Evolutionary conservation across 1,140 invertebrate genomes (phyloP).

Genomic region (Phenacoccus solenopsis): DNA sequence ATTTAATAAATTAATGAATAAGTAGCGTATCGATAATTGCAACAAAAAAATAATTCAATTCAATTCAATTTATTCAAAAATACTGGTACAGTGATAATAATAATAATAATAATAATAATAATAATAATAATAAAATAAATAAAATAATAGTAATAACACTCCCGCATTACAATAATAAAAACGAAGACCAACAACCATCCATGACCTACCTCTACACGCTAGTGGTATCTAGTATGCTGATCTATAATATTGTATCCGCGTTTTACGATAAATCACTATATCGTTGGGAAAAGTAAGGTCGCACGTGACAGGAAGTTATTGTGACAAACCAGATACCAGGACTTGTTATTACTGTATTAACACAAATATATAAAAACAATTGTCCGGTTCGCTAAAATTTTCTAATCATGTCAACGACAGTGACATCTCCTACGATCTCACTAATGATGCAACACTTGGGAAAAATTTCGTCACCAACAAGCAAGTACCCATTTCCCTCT

Average conservation of each 20-base stretch:
- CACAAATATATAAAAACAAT: not conserved
- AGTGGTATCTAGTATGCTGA: not conserved
- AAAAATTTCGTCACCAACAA: not conserved
- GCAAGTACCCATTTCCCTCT: not conserved
- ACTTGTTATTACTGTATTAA: not conserved
- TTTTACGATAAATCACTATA: constrained; percentile 3
- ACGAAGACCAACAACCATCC: too few species aligned
- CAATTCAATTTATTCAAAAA: too few species aligned
- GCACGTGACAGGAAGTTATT: constrained; percentile 1
- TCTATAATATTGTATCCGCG: not conserved
- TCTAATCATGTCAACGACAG: not conserved
- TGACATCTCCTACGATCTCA: not conserved
- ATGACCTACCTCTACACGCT: not conserved
- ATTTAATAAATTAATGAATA: too few species aligned
- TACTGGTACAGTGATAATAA: too few species aligned
- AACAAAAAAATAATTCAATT: too few species aligned
- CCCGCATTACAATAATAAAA: too few species aligned
- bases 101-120: too few species aligned
- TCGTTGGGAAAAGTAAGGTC: not conserved
- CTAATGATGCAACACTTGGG: not conserved
- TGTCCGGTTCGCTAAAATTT: not conserved
- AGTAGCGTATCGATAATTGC: too few species aligned
- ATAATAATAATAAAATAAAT: too few species aligned
- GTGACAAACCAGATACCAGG: constrained; percentile 1
- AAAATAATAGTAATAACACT: too few species aligned